Percentiles rank a stretch among this genome's conserved stretches.
Evolutionary conservation across 2,797 vertebrate species (phyloP).

Genomic region (Cuniculus paca): DNA sequence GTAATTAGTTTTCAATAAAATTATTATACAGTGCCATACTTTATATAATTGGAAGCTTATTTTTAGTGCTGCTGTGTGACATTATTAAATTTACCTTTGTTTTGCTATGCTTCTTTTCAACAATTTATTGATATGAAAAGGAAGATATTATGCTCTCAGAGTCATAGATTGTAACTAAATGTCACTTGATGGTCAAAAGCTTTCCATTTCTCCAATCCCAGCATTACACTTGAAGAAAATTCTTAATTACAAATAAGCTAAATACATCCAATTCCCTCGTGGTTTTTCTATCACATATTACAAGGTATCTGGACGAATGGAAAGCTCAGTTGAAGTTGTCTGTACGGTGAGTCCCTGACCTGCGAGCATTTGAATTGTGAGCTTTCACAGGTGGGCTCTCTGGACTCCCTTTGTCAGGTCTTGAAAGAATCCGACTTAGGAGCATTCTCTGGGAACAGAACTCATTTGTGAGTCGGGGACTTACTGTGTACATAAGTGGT

Average conservation of each 20-base stretch:
- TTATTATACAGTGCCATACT: constrained; percentile 1
- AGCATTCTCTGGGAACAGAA: background rate
- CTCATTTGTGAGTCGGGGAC: background rate
- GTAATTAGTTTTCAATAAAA: constrained; percentile 39
- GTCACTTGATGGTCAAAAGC: background rate
- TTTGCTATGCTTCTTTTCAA: constrained; percentile 51
- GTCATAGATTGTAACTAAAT: constrained; percentile 32
- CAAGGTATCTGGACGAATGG: background rate
- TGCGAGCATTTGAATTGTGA: background rate
- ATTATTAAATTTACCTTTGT: constrained; percentile 49
- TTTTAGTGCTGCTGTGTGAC: constrained; percentile 24
- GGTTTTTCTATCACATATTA: constrained; percentile 32
- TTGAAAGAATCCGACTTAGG: background rate
- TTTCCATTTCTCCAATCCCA: background rate
- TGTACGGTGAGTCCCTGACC: background rate
- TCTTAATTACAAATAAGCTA: constrained; percentile 48
- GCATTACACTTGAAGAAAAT: background rate
- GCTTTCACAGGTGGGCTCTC: background rate
- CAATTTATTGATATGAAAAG: constrained; percentile 55
- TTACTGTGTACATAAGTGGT: background rate
- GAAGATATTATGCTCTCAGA: background rate
- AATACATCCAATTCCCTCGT: background rate
- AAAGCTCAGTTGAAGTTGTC: constrained; percentile 10
- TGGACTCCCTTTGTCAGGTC: background rate
- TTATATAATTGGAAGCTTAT: constrained; percentile 7